Base-by-base conservation (phyloP, 2,113 vertebrate genomes). In the Ciconia maguari region DNA sequence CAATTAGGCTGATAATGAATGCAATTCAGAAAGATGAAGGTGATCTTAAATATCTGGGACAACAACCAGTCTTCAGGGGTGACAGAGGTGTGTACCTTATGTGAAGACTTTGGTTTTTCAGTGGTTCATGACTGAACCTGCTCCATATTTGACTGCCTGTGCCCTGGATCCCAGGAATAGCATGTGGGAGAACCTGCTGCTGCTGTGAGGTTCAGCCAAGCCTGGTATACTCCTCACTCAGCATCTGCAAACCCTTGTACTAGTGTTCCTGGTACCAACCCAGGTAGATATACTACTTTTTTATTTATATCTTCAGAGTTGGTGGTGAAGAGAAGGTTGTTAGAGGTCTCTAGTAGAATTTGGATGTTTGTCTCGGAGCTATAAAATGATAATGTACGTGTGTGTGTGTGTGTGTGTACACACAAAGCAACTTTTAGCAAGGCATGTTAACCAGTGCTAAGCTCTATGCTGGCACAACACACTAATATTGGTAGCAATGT, bases 311-410 rank as follows among this genome's bases (percentile, higher is more conserved):
- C 41, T 58, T 81, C 34, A 38, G 52, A 77, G 10, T 7, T 62
- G 30, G 17, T 70, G 25, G 8, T 44, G 46, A 70, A 87, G 24
- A 46, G 42, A 52, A 66, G 5, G 8, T 78, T 87, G 16, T 36
- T 51, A 36, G 24, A 70, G 6, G 6, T 51, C 19, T 84, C 46
- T 76, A 13, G 25, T 27, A 62, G 52, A 77, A 46, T 46, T 34
- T 76, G 25, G 21, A 26, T 41, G 7, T 79, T 87, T 54, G 12
- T 9, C 15, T 70, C 0, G 0, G 20, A 65, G 27, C 9, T 65
- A 18, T 44, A 71, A 88, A 88, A n/a, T 25, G 32, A 25, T 69
- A 66, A 46, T 1, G 11, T 1, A 0, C 15, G 11, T 9, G 3
- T 52, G 8, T 46, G 4, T n/a, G 8, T 46, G 4, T n/a, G 7